These are phyloP conservation scores for Triplophysa siluroides DNA, from an alignment of 2,113 vertebrate species.

Conservation along the genomic window DNA sequence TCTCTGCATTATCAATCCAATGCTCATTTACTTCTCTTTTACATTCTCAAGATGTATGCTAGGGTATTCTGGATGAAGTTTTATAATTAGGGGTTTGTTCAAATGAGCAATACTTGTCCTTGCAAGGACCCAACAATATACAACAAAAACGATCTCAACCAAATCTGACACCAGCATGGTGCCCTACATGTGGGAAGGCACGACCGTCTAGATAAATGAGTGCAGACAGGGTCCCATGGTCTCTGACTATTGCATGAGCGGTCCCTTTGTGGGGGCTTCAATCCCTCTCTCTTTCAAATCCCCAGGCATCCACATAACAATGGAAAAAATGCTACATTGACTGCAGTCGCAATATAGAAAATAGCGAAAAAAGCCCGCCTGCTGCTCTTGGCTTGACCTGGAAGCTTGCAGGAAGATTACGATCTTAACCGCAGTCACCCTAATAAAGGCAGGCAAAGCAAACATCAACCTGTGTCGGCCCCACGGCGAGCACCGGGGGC, in stretches of 20 bases:
- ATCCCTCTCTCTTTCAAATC: not conserved
- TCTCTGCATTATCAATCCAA: slow-evolving; percentile 25
- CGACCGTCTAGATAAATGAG: slow-evolving; percentile 36
- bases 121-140: not conserved
- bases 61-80: too few relatives aligned
- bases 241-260: slow-evolving; percentile 26
- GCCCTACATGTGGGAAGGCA: slow-evolving; percentile 20
- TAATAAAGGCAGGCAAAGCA: slow-evolving; percentile 28
- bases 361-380: slow-evolving; percentile 1
- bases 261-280: not conserved
- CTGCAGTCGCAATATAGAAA: not conserved
- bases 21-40: not conserved
- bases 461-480: slow-evolving; percentile 34
- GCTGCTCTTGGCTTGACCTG: slow-evolving; percentile 14
- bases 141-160: not conserved
- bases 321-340: slow-evolving; percentile 23
- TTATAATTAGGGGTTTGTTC: too few relatives aligned
- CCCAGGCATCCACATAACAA: slow-evolving; percentile 11
- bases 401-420: slow-evolving; percentile 35
- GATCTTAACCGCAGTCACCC: slow-evolving; percentile 26
- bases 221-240: slow-evolving; percentile 35
- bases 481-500: not conserved
- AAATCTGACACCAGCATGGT: not conserved
- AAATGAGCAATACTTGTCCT: not conserved
- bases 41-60: too few relatives aligned